These are phyloP conservation scores for Tetraodon nigroviridis DNA, from an alignment of 2,113 vertebrate genomes.

Conservation along the genomic window DNA sequence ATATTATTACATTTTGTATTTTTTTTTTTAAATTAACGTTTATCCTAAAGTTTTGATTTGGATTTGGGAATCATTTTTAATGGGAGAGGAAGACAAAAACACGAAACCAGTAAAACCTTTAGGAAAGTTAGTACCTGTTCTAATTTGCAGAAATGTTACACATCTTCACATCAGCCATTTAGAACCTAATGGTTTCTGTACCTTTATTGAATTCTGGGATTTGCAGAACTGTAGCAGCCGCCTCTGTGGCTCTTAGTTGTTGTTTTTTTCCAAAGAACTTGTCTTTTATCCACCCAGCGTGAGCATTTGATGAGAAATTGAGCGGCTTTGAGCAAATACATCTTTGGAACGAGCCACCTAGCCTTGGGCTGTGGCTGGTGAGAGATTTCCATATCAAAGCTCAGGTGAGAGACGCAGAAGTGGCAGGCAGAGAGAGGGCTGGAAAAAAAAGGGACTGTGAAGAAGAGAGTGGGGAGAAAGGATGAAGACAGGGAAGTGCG, in stretches of 20 bases:
- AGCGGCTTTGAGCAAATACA: constrained; percentile 69
- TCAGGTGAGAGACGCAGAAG: constrained; percentile 61
- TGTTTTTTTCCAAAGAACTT: constrained; percentile 60
- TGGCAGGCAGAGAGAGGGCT: constrained; percentile 18
- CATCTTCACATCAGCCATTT: constrained; percentile 34
- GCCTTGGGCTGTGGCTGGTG: constrained; percentile 59
- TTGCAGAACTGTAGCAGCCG: constrained; percentile 40
- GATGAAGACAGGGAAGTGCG: not conserved
- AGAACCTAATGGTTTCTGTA: constrained; percentile 33
- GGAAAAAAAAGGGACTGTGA: constrained; percentile 21
- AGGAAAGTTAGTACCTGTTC: not conserved
- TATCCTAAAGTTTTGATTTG: too few relatives aligned
- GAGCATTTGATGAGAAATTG: constrained; percentile 71
- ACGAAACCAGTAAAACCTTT: too few relatives aligned
- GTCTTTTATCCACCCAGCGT: constrained; percentile 57
- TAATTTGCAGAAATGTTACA: constrained; percentile 31
- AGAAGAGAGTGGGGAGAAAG: constrained; percentile 25
- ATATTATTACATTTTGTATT: too few relatives aligned
- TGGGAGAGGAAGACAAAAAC: not conserved
- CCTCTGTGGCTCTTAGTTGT: constrained; percentile 53
- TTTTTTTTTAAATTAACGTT: too few relatives aligned
- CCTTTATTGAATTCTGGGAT: constrained; percentile 29
- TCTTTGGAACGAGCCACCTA: constrained; percentile 68
- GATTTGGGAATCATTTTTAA: not conserved
- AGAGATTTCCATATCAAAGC: constrained; percentile 75